Base-by-base conservation (phyloP, 2,888 invertebrate species). In the Mesorhabditis belari region DNA sequence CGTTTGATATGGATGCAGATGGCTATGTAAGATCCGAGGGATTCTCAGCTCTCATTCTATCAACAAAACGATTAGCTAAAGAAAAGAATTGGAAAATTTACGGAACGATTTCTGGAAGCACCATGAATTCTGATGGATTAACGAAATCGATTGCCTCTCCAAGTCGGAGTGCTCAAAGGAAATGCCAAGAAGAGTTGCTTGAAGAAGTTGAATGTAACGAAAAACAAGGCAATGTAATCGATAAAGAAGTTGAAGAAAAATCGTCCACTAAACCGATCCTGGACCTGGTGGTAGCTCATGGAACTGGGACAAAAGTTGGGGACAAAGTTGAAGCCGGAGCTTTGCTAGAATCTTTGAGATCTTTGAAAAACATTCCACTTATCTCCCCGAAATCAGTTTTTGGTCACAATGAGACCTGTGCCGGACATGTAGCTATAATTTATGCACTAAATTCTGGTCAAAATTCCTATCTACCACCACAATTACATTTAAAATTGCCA, bases 1-100 rank as follows among this genome's bases (percentile, higher is more conserved):
- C 81, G 1, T 82, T 82, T 63, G 79, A 79, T 55, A 70, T 69
- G 9, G 67, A 69, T 6, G 81, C 81, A 4, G 74, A 81, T 61
- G 82, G 82, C 4, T 82, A 80, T 63, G 79, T 79, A 0, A 66
- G 81, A 5, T 76, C 76, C 2, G 81, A 82, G 57, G 80, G 80
- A 0, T 74, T 75, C 26, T 80, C 76, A 3, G 75, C 77, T 1
- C 68, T 80, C 3, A 65, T 77, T 23, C 62, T 79, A 0, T 64
- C 63, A 52, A 67, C 69, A 3, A 57, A 61, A 51, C 44, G 63
- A 21, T 67, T 67, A 51, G 65, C 69, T 0, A 28, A 49, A 3
- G 61, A 69, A 52, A 59, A 69, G 25, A 63, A 64, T 58, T 56
- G 64, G 4, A 55, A 53, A n/a, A 23, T 64, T 49, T 64, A 63